Evolutionary conservation across 2,888 invertebrate species (phyloP).

Genomic region (Agrochola lota): DNA sequence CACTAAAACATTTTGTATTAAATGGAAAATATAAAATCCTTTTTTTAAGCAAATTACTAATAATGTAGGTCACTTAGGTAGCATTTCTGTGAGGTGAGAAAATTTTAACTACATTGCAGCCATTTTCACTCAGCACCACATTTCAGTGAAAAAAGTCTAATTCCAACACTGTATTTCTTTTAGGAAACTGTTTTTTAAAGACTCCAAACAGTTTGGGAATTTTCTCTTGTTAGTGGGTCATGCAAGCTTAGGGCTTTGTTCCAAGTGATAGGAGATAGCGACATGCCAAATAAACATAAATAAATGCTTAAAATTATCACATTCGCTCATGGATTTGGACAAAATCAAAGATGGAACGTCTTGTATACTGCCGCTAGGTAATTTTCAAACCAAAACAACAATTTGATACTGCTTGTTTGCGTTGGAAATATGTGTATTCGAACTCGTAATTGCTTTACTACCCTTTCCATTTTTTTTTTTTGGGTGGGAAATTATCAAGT

Average conservation of each 20-base stretch:
- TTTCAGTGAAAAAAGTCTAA: slow-evolving; percentile 13
- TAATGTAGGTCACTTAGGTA: not conserved
- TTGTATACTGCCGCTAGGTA: not conserved
- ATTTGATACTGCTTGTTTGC: not conserved
- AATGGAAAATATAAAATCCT: no score
- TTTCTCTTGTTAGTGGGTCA: slow-evolving; percentile 73
- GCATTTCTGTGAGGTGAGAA: slow-evolving; percentile 12
- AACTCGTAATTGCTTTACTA: no score
- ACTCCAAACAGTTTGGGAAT: slow-evolving; percentile 70
- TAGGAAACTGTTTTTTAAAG: slow-evolving; percentile 55
- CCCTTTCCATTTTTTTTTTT: no score
- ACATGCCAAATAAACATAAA: not conserved
- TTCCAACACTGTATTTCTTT: slow-evolving; percentile 38
- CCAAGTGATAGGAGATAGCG: slow-evolving; percentile 55
- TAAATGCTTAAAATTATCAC: no score
- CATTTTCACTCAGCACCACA: slow-evolving; percentile 19
- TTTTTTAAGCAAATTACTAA: no score
- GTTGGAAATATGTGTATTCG: no score
- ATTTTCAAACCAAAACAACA: not conserved
- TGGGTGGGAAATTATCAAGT: no score
- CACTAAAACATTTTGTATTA: no score
- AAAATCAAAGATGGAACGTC: not conserved
- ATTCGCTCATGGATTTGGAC: not conserved
- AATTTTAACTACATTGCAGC: slow-evolving; percentile 27
- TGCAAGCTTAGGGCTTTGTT: slow-evolving; percentile 61